Evolutionary conservation across 2,113 vertebrate species (phyloP), one percentile per base, ranked within the genome.

Genomic region (Misgurnus anguillicaudatus): DNA sequence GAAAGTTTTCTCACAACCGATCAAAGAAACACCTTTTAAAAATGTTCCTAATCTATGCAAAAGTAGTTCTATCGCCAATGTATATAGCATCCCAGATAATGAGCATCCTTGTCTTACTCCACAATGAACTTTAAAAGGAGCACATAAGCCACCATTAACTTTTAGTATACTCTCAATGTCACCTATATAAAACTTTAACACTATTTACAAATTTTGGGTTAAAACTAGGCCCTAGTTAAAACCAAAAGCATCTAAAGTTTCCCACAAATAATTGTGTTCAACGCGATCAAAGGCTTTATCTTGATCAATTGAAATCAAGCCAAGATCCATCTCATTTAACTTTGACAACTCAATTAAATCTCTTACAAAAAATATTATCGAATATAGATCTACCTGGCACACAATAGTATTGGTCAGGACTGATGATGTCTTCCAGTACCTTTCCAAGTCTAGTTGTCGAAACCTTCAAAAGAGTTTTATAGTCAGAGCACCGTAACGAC

Each of bases 151-250:
- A n/a, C 72, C 58, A 51, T 17, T 63, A 36, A 63, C 0, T 45
- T 62, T 75, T 21, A 75, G 9, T 5, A 75, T 16, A 14, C 57
- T 74, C 42, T 74, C 71, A 74, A 9, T 61, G 57, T 61, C 13
- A 31, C n/a, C n/a, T 42, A 10, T 48, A 62, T 36, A 48, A n/a
- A 13, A 62, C 42, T 31, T 9, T 36, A 36, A 75, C 17, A 53
- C 5, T 13, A 14, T 13, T 53, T 53, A 17, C 14, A 53, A 53
- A 53, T 4, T 53, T 13, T 0, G 14, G 14, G 3, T 17, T 17
- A 53, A n/a, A n/a, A n/a, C n/a, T n/a, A n/a, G n/a, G n/a, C n/a
- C n/a, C n/a, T n/a, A n/a, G n/a, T n/a, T n/a, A n/a, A 53, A 53
- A 17, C 48, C 48, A 17, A 53, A 64, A 5, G 16, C 62, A 38